Percentiles rank a stretch among this genome's conserved stretches.
These are phyloP conservation scores for Dryomyza anilis DNA, from an alignment of 2,888 invertebrate species.

Conservation along the genomic window DNA sequence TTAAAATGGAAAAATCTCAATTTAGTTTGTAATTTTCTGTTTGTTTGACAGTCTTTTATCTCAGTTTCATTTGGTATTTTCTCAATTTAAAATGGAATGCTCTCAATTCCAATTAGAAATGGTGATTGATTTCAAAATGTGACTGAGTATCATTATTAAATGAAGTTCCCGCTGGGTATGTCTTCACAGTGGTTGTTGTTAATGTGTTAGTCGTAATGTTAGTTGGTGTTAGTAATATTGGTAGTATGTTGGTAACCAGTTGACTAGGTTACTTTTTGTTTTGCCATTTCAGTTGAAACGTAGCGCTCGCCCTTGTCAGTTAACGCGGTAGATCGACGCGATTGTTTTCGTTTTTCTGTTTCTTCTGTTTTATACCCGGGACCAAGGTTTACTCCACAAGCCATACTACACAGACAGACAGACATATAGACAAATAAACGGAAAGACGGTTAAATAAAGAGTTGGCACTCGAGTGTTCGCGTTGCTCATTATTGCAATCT, in stretches of 20 bases:
- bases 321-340: neutral
- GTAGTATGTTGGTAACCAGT: constrained; percentile 27
- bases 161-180: neutral
- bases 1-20: no score
- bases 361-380: neutral
- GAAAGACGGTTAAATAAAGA: neutral
- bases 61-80: no score
- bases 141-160: neutral
- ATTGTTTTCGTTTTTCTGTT: neutral
- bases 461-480: neutral
- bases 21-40: no score
- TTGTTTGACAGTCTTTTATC: no score
- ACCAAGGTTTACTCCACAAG: neutral
- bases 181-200: constrained; percentile 20
- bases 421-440: neutral
- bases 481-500: neutral
- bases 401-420: neutral
- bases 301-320: constrained; percentile 44
- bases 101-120: no score
- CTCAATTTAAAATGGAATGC: no score
- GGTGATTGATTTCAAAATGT: no score
- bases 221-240: constrained; percentile 19
- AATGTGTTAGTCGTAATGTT: neutral
- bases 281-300: constrained; percentile 40
- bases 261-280: constrained; percentile 39